A percentile compares a stretch with the other conserved stretches of the same genome.
phyloP scores from a whole-genome alignment of 2,797 vertebrate species.

The Orientallactaga sibirica region DNA sequence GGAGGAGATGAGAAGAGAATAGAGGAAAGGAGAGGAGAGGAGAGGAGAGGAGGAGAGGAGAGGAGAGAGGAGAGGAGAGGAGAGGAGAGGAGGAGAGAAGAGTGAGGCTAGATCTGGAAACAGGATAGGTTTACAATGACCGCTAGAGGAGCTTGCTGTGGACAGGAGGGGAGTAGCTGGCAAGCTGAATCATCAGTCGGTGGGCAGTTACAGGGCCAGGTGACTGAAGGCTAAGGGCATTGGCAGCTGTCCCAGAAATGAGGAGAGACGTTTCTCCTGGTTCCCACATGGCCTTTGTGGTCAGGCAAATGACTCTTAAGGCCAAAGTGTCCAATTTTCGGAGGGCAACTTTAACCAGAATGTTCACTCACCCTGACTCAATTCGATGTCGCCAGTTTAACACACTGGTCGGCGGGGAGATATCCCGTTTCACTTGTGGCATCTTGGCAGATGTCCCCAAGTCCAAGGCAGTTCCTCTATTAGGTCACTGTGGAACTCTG shows the following conservation, averaged over 20 bases:
- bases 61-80: too few relatives aligned
- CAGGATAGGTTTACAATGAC: background rate
- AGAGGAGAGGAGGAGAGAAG: too few relatives aligned
- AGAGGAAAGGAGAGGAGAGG: too few relatives aligned
- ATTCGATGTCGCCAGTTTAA: conserved; percentile 4
- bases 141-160: too few relatives aligned
- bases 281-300: background rate
- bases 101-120: background rate
- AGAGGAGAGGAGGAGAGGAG: background rate
- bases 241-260: background rate
- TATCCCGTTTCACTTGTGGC: background rate
- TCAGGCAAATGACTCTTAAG: background rate
- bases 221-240: background rate
- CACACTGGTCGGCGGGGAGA: background rate
- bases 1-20: too few relatives aligned
- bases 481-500: conserved; percentile 46
- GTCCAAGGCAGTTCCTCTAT: conserved; percentile 24
- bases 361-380: conserved; percentile 60
- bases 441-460: background rate
- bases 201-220: background rate
- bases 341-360: background rate
- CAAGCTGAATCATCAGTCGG: background rate
- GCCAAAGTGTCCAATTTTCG: background rate
- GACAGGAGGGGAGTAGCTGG: background rate
- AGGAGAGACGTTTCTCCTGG: background rate